These are phyloP conservation scores for Haliclona indistincta DNA, from an alignment of 37 sponge, comb jelly and placozoan genomes.

Conservation along the genomic window DNA sequence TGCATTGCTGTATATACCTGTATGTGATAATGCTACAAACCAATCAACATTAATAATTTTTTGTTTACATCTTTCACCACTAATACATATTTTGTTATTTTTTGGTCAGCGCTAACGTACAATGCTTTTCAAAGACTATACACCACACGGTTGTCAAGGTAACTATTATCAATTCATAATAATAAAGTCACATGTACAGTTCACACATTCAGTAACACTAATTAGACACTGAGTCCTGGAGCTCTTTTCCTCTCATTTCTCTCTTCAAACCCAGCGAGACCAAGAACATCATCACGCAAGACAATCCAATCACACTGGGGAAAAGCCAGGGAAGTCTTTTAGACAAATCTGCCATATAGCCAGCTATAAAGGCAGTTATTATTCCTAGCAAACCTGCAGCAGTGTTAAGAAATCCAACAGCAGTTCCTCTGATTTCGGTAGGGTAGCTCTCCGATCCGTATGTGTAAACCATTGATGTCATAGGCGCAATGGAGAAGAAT, in stretches of 20 bases:
- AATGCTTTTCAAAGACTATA: too few relatives aligned
- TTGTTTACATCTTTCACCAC: too few relatives aligned
- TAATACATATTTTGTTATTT: too few relatives aligned
- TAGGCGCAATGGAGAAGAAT: constrained; percentile 50
- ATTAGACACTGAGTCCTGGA: constrained; percentile 20
- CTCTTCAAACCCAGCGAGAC: constrained; percentile 33
- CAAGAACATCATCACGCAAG: constrained; percentile 8
- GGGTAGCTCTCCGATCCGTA: constrained; percentile 63
- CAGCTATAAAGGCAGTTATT: constrained; percentile 26
- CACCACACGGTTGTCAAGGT: too few relatives aligned
- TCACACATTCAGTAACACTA: too few relatives aligned
- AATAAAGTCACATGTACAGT: too few relatives aligned
- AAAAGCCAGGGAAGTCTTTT: constrained; percentile 35
- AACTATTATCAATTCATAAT: too few relatives aligned
- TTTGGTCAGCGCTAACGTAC: too few relatives aligned
- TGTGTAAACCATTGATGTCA: constrained; percentile 44
- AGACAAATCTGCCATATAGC: constrained; percentile 16
- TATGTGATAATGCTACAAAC: too few relatives aligned
- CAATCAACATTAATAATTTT: too few relatives aligned
- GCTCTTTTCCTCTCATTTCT: constrained; percentile 27
- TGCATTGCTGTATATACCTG: too few relatives aligned
- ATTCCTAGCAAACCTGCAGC: neutral
- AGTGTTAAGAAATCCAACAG: constrained; percentile 6
- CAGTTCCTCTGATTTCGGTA: constrained; percentile 25
- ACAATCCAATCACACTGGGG: constrained; percentile 35